Evolutionary conservation across 2,888 invertebrate species (phyloP).

Genomic region (Tenthredo distinguenda): DNA sequence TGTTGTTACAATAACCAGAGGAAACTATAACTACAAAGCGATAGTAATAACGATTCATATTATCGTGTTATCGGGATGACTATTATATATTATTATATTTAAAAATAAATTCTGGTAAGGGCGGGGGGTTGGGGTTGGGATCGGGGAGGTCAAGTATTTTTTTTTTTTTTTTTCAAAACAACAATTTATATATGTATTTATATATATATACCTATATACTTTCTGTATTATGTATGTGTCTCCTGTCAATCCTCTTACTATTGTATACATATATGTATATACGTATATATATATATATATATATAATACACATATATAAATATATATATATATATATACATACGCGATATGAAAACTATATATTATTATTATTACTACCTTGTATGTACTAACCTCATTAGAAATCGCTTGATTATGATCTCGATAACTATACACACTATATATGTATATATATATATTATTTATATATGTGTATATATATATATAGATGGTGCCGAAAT

Average conservation of each 20-base stretch:
- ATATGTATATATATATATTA: not conserved
- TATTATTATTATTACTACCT: not conserved
- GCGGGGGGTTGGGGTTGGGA: not conserved
- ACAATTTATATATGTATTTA: slow-evolving; percentile 32
- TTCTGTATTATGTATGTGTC: slow-evolving; percentile 44
- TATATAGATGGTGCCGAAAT: not conserved
- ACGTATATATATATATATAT: not conserved
- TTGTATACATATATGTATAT: not conserved
- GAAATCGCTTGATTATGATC: slow-evolving; percentile 16
- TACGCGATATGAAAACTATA: not conserved
- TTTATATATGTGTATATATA: not conserved
- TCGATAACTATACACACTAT: not conserved
- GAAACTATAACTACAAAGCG: not conserved
- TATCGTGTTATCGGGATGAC: not conserved
- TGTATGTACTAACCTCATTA: not conserved
- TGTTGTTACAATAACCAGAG: slow-evolving; percentile 17
- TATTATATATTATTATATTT: not conserved
- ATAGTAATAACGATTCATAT: not conserved
- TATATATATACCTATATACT: slow-evolving; percentile 38
- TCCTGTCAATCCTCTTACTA: slow-evolving; percentile 19
- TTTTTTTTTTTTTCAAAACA: slow-evolving; percentile 22
- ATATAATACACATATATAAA: not conserved
- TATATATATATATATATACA: not conserved
- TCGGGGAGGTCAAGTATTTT: not conserved
- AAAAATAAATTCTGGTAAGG: not conserved